Base-by-base conservation (phyloP, 2,113 vertebrate species). In the Heterochromis multidens region DNA sequence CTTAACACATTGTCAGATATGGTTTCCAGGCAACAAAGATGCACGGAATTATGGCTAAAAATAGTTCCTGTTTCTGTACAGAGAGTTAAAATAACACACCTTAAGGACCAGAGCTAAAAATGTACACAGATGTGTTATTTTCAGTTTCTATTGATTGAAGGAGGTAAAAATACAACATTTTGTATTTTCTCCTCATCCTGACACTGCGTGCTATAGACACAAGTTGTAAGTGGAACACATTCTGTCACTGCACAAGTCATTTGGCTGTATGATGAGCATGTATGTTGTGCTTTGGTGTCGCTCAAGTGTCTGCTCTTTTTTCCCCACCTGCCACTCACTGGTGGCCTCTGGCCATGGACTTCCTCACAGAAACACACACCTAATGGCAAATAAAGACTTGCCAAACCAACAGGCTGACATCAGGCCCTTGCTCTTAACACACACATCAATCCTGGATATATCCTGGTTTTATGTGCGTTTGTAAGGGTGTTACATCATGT, bases 21-120 rank as follows among this genome's bases (percentile, higher is more conserved):
- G 65, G 94, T 95, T 92, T 93, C 94, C 91, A 93, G 89, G 94
- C 94, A 95, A 95, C 93, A 79, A 89, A 91, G 81, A 85, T 82
- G 79, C 91, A 86, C 14, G 16, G 61, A 83, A 87, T 87, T 62
- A 83, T 1, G 61, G 89, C 91, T 94, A 94, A 91, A 93, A 92
- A 95, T 94, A 94, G 89, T 54, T 35, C 4, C 40, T 4, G 78
- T 77, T 52, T 60, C 60, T 77, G 91, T 57, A 84, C 63, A 57
- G 77, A 57, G 81, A 81, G 82, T 83, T 65, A 87, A 90, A 90
- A 93, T 83, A 89, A 65, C 77, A 70, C 82, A 77, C 14, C 80
- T 86, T 67, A 60, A 84, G 84, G 77, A 82, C 59, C 27, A 9
- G 56, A 82, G 57, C 87, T 88, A 87, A 90, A 92, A 88, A 4